A percentile compares a stretch with the other conserved stretches of the same genome.
Conservation (phyloP, 2,113 vertebrate species). For the Campylomormyrus tamandua region DNA sequence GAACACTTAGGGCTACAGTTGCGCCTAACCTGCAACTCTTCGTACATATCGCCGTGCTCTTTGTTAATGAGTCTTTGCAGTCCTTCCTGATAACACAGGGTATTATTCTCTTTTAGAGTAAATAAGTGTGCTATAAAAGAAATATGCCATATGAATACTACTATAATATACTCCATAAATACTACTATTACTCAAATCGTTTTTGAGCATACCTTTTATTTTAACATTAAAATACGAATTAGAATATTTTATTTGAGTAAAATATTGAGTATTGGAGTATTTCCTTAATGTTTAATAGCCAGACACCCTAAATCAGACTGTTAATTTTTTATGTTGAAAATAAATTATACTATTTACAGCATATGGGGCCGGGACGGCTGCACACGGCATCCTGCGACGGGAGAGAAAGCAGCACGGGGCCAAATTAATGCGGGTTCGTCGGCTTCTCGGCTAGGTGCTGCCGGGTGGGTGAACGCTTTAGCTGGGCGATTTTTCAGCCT, state of each 20-base stretch:
- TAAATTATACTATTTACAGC: not conserved
- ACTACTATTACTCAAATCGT: not conserved
- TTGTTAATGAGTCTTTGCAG: not conserved
- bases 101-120: not conserved
- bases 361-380: too few species aligned
- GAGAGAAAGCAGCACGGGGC: not conserved
- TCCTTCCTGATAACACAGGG: not conserved
- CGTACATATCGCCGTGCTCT: not conserved
- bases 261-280: not conserved
- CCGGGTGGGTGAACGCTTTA: not conserved
- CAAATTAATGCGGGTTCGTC: conserved; percentile 17
- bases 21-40: conserved; percentile 14
- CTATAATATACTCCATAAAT: not conserved
- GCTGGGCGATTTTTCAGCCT: conserved; percentile 4
- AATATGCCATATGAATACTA: not conserved
- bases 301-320: not conserved
- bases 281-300: not conserved
- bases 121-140: not conserved
- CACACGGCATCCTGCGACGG: not conserved
- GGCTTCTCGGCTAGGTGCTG: not conserved
- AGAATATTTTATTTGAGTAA: not conserved
- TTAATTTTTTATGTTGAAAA: not conserved
- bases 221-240: not conserved
- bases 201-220: not conserved
- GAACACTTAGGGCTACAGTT: conserved; percentile 41